Conservation (phyloP, 2,888 invertebrate genomes). For the Iphiclides podalirius region DNA sequence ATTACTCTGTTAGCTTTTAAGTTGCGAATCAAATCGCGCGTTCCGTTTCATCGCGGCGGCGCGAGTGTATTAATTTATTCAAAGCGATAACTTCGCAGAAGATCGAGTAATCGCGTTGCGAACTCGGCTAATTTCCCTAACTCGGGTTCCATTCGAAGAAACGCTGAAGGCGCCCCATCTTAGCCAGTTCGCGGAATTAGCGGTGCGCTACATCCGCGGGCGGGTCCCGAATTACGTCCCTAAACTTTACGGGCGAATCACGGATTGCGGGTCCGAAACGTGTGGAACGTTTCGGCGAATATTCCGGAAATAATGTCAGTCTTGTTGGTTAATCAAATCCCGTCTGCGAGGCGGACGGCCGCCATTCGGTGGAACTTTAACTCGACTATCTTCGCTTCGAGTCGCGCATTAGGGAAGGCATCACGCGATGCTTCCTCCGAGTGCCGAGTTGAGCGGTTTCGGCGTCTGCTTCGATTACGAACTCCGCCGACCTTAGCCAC, state of each 20-base stretch:
- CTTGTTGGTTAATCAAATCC: constrained; percentile 74
- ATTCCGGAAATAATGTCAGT: constrained; percentile 59
- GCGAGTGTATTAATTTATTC: constrained; percentile 19
- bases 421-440: constrained; percentile 26
- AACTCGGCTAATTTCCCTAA: constrained; percentile 22
- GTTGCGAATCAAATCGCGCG: not conserved
- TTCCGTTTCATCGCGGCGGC: not conserved
- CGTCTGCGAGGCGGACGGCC: constrained; percentile 47
- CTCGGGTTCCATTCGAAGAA: constrained; percentile 21
- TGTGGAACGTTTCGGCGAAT: constrained; percentile 31
- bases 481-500: not conserved
- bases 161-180: constrained; percentile 11
- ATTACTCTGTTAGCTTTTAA: not conserved
- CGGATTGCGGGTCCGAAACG: constrained; percentile 26
- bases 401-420: too few species aligned
- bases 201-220: constrained; percentile 11
- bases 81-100: constrained; percentile 21
- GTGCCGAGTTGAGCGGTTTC: not conserved
- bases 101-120: constrained; percentile 22
- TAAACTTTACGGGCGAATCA: constrained; percentile 25
- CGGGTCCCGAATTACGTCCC: constrained; percentile 17
- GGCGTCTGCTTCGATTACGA: not conserved
- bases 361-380: too few species aligned
- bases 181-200: constrained; percentile 18
- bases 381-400: too few species aligned